Conservation (phyloP, 2,113 vertebrate species). For the Panurus biarmicus region DNA sequence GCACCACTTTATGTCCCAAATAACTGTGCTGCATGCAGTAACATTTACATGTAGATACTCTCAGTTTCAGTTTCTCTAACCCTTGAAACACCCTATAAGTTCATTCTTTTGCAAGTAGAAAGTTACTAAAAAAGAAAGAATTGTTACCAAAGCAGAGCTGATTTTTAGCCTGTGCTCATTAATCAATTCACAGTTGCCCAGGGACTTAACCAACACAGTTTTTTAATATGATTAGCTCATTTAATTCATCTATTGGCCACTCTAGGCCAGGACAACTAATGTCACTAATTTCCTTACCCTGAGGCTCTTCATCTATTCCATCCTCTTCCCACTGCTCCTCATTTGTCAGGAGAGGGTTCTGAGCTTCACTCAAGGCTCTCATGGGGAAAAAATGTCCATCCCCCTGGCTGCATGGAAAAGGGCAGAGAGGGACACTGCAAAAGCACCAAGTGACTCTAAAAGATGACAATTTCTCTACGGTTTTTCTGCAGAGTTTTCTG, state of each 20-base stretch:
- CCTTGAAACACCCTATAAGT: not conserved
- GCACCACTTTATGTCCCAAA: not conserved
- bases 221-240: not conserved
- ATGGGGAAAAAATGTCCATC: conserved; percentile 92
- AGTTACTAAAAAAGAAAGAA: not conserved
- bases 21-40: not conserved
- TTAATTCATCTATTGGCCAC: not conserved
- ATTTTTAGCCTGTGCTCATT: not conserved
- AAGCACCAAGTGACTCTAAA: not conserved
- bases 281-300: conserved; percentile 67
- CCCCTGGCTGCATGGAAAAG: conserved; percentile 76
- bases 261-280: not conserved
- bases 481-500: not conserved
- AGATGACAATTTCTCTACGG: not conserved
- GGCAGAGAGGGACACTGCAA: not conserved
- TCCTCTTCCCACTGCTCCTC: conserved; percentile 90
- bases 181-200: not conserved
- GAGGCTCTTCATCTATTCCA: conserved; percentile 78
- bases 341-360: conserved; percentile 83
- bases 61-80: not conserved
- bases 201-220: not conserved
- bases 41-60: not conserved
- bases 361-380: conserved; percentile 80
- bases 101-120: not conserved
- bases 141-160: not conserved